A percentile compares a stretch with the other conserved stretches of the same genome.
These are phyloP conservation scores for Anoncus sp. DNA, from an alignment of 2,888 invertebrate species.

Conservation along the genomic window DNA sequence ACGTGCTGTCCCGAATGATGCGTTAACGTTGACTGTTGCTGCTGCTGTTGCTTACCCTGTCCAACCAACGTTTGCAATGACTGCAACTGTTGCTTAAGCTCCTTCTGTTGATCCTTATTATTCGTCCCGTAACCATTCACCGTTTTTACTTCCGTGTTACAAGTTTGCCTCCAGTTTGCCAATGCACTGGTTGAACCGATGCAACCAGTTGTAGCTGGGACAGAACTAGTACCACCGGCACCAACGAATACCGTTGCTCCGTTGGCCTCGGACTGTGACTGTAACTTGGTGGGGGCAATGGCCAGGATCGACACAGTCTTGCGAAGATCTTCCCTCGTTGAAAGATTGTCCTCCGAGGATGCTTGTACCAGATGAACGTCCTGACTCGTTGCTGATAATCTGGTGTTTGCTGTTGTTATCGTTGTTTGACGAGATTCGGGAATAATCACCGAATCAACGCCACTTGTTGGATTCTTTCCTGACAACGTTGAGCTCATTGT, in stretches of 20 bases:
- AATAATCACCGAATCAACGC: background rate
- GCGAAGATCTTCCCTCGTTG: constrained; percentile 69
- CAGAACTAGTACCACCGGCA: constrained; percentile 72
- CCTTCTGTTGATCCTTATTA: constrained; percentile 61
- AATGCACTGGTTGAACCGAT: too few species aligned
- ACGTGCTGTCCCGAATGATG: constrained; percentile 84
- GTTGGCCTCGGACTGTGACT: constrained; percentile 74
- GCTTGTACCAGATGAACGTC: constrained; percentile 58
- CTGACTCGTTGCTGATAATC: constrained; percentile 28
- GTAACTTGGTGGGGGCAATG: constrained; percentile 74
- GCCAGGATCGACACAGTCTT: constrained; percentile 79
- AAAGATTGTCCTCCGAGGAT: constrained; percentile 66
- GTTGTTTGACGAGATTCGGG: constrained; percentile 26
- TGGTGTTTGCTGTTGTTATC: background rate
- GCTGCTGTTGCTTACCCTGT: constrained; percentile 64
- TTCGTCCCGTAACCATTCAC: constrained; percentile 73
- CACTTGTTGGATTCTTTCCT: constrained; percentile 61
- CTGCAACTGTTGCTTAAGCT: constrained; percentile 51
- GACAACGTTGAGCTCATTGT: constrained; percentile 77
- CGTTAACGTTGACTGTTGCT: constrained; percentile 55
- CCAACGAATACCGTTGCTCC: constrained; percentile 84
- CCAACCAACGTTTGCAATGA: constrained; percentile 47
- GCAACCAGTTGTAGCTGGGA: constrained; percentile 71
- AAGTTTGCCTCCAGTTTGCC: constrained; percentile 79
- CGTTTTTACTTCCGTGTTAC: constrained; percentile 77